Percentiles rank a stretch among this genome's conserved stretches.
phyloP scores from a whole-genome alignment of 2,888 invertebrate genomes.

The Lochmaea capreae region DNA sequence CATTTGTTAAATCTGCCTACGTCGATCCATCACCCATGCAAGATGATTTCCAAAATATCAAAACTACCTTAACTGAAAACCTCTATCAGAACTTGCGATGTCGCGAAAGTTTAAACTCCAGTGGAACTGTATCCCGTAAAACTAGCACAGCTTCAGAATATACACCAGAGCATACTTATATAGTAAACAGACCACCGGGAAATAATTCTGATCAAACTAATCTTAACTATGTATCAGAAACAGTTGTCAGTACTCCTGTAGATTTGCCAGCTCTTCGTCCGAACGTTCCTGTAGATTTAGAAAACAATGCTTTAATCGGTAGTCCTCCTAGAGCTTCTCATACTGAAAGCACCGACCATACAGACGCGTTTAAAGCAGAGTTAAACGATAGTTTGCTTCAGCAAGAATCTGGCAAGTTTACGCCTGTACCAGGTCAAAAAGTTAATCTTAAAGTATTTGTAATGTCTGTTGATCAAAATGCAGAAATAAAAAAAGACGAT shows the following conservation, averaged over 20 bases:
- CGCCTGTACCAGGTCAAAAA: conserved; percentile 58
- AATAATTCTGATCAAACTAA: conserved; percentile 49
- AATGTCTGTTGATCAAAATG: conserved; percentile 51
- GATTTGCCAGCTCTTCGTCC: conserved; percentile 35
- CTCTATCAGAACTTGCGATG: conserved; percentile 58
- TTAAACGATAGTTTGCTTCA: conserved; percentile 56
- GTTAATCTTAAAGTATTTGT: conserved; percentile 61
- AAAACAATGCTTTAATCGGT: conserved; percentile 15
- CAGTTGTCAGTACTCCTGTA: conserved; percentile 50
- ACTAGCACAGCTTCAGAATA: conserved; percentile 71
- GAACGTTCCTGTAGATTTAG: conserved; percentile 25
- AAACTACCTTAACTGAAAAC: conserved; percentile 61
- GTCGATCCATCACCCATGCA: conserved; percentile 45
- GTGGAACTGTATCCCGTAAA: conserved; percentile 68
- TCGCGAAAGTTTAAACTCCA: conserved; percentile 64
- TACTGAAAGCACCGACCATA: conserved; percentile 44
- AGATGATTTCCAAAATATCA: conserved; percentile 57
- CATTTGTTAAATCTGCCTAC: conserved; percentile 51
- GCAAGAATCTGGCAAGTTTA: conserved; percentile 51
- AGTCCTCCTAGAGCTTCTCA: conserved; percentile 29
- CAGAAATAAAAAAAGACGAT: conserved; percentile 28
- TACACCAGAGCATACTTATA: conserved; percentile 69
- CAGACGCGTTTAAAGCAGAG: conserved; percentile 56
- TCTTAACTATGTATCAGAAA: conserved; percentile 56
- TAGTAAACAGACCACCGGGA: conserved; percentile 52